Base-by-base conservation (phyloP, 2,888 invertebrate species). In the Parthenolecanium corni region DNA sequence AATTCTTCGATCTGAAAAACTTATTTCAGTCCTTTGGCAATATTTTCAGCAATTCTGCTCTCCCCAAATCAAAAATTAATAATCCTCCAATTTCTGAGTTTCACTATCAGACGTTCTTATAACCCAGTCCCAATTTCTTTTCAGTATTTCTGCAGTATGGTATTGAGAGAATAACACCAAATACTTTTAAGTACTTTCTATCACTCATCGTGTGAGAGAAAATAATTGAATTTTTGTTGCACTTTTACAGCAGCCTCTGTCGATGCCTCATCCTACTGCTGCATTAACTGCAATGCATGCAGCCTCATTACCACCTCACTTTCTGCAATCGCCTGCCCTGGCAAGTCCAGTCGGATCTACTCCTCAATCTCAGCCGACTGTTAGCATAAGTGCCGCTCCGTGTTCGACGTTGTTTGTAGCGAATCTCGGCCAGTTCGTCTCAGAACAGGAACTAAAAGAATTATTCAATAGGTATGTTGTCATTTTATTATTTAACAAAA, bases 351-450 rank as follows among this genome's bases (percentile, higher is more conserved):
- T 74, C 71, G 68, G 75, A 70, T 70, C 74, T 70, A 69, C 75
- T 74, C 71, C 76, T 75, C 71, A 76, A 76, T 69, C 76, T 74
- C 82, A 82, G 74, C 80, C 79, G 66, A 83, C 76, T 74, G 82
- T 80, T 70, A 78, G 76, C 74, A 66, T 68, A 24, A 74, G 72
- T 72, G 75, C 71, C 69, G 86, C 89, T 70, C 94, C 94, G 70
- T 95, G 94, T 81, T 93, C 93, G 71, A 97, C 97, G 69, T 85
- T 97, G 69, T 97, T 97, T 79, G 95, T 97, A 74, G 96, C 96
- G 73, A 97, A 97, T 78, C 82, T 97, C 73, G 95, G 96, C 70
- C 92, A 92, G 77, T 93, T 91, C 76, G 94, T 95, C 72, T 93
- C 92, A 69, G 97, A 97, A 78, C 95, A 96, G 74, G 96, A 97